Percentiles rank a stretch among this genome's conserved stretches.
Conservation (phyloP, 2,797 vertebrate genomes). For the Lithobates sylvaticus region DNA sequence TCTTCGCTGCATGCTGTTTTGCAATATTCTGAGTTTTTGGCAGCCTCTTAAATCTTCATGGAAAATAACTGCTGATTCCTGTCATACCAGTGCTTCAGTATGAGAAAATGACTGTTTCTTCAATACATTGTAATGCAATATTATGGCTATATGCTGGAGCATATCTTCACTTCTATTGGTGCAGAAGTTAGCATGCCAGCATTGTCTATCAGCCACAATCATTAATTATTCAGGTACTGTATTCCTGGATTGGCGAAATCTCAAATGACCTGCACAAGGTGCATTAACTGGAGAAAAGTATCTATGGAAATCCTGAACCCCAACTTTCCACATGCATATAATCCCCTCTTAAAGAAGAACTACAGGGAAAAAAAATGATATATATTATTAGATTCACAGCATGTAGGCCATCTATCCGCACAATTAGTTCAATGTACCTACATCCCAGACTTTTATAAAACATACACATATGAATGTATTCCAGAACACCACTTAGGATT, state of each 20-base stretch:
- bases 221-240: too few relatives aligned
- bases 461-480: too few relatives aligned
- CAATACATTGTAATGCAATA: background rate
- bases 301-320: too few relatives aligned
- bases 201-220: background rate
- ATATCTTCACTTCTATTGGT: background rate
- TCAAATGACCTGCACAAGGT: background rate
- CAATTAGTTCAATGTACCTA: too few relatives aligned
- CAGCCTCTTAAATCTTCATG: constrained; percentile 8
- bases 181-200: background rate
- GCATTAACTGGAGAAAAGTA: background rate
- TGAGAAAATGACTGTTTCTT: background rate
- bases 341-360: too few relatives aligned
- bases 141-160: background rate
- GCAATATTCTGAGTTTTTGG: constrained; percentile 40
- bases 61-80: constrained; percentile 35
- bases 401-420: too few relatives aligned
- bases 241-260: background rate
- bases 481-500: too few relatives aligned
- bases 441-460: too few relatives aligned
- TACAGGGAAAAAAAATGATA: too few relatives aligned
- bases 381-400: too few relatives aligned
- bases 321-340: too few relatives aligned
- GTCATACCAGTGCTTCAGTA: constrained; percentile 10
- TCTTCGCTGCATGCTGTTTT: constrained; percentile 36